Conservation (phyloP, 2,113 vertebrate species). For the Puntigrus tetrazona region DNA sequence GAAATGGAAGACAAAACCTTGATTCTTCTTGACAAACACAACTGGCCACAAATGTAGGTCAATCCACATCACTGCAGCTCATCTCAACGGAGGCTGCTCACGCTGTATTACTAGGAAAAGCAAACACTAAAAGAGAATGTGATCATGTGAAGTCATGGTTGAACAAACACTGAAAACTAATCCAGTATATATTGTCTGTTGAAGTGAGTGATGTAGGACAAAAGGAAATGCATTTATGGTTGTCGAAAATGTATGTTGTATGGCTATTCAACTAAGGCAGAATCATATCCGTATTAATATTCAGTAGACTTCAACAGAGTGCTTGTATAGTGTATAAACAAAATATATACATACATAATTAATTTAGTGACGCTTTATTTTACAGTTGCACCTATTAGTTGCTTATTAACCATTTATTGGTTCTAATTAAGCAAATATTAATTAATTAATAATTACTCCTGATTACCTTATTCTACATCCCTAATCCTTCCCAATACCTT, state of each 20-base stretch:
- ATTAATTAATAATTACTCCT: no score
- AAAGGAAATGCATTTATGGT: neutral
- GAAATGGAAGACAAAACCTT: neutral
- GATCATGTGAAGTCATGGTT: neutral
- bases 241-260: neutral
- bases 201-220: neutral
- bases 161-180: neutral
- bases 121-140: constrained; percentile 22
- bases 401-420: no score
- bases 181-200: neutral
- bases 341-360: no score
- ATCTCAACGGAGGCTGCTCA: neutral
- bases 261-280: neutral
- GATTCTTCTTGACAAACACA: constrained; percentile 12
- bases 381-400: no score
- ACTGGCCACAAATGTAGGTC: constrained; percentile 40
- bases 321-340: no score
- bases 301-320: neutral
- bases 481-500: no score
- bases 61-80: constrained; percentile 6
- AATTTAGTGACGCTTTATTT: no score
- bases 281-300: neutral
- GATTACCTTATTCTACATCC: no score
- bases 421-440: no score
- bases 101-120: neutral